Evolutionary conservation across 2,797 vertebrate species (phyloP).

Genomic region (Pyrocephalus nanus): DNA sequence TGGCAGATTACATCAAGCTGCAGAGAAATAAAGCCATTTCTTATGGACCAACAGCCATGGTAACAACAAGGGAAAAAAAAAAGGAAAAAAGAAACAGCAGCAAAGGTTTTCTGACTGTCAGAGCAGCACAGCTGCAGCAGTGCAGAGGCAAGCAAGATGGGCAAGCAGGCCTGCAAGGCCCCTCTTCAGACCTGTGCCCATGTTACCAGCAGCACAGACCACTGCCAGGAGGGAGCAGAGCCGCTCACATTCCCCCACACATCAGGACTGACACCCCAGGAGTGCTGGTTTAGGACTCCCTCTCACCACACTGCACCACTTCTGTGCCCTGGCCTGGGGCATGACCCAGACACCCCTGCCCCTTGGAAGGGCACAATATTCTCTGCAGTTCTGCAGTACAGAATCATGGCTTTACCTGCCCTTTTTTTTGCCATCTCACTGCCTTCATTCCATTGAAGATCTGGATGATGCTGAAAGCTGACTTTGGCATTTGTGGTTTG

Average conservation of each 20-base stretch:
- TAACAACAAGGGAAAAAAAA: neutral
- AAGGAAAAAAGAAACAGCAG: neutral
- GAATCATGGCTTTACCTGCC: neutral
- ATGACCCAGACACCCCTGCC: neutral
- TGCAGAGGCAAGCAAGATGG: fast-evolving
- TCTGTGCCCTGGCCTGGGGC: neutral
- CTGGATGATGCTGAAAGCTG: neutral
- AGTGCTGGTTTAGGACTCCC: neutral
- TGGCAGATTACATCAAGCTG: neutral
- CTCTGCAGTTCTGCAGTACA: neutral
- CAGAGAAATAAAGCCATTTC: neutral
- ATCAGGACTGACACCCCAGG: neutral
- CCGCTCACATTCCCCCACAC: fast-evolving
- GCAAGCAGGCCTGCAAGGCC: neutral
- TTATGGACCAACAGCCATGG: neutral
- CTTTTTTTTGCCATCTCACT: neutral
- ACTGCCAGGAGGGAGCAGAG: neutral
- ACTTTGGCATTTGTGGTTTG: neutral
- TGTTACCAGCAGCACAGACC: fast-evolving
- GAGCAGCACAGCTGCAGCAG: neutral
- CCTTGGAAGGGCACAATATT: too few species aligned
- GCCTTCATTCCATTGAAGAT: neutral
- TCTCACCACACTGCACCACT: neutral
- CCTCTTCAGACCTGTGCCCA: neutral
- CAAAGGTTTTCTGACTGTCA: neutral